Base-by-base conservation (phyloP, 30 jellyfish, hydroid and myxozoan species). In the Aurelia aurita complex sp. Pacific region DNA sequence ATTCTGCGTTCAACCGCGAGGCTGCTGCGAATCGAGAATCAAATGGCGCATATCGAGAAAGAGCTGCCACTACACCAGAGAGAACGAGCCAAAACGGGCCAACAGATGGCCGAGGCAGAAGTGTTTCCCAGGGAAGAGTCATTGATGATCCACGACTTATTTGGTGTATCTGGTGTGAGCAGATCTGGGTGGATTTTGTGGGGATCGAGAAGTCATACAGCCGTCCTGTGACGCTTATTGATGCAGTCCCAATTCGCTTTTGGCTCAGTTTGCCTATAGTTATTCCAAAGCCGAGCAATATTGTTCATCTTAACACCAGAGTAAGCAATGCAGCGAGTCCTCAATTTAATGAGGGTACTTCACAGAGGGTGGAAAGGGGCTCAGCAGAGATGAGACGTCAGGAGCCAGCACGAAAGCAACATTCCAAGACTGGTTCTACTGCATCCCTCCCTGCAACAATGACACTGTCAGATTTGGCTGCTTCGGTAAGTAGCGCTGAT, bases 131-230 rank as follows among this genome's bases (percentile, higher is more conserved):
- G 29, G 18, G 72, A 1, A 79, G 67, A 46, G 81, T 38, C 15
- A 33, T 6, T 15, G 32, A 55, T 17, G 76, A 73, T 66, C 98
- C 98, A 8, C 76, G 91, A 55, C 71, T 89, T 11, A 94, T 94
- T 38, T 94, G 99, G 99, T 85, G 97, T 52, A 42, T 94, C 23
- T 89, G 97, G 96, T 89, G 91, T 50, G 97, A 94, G 43, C 99
- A 94, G 85, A 68, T 94, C 19, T 94, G 99, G 99, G 62, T 94
- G 4, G 99, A 94, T 32, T 94, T 94, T 74, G 62, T 82, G 6
- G 99, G 97, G 2, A 81, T 89, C 33, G 89, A 74, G 62, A 77
- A 85, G 35, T 92, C 97, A 2, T 62, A 53, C 63, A 88, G 90
- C 8, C 91, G 99, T 11, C 99, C 99, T n/a, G 97, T 94, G 60